phyloP scores from a whole-genome alignment of 2,113 vertebrate genomes.

The Pteronura brasiliensis region DNA sequence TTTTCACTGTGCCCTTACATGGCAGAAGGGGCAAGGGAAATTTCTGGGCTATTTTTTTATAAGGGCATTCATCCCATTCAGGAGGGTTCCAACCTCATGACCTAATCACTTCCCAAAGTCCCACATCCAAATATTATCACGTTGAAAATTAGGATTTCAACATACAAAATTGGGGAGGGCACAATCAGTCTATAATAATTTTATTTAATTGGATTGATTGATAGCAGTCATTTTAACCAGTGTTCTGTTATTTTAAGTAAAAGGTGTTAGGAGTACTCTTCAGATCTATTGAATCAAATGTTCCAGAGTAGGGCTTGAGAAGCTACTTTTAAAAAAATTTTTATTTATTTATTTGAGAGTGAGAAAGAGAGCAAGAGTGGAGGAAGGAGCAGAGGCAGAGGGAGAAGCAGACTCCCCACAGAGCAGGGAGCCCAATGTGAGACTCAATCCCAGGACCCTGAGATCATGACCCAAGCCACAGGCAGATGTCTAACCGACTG shows the following conservation, averaged over 20 bases:
- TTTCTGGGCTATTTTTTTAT: not conserved
- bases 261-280: not conserved
- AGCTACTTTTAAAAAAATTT: not conserved
- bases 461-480: too few relatives aligned
- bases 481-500: too few relatives aligned
- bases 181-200: not conserved
- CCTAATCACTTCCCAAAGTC: not conserved
- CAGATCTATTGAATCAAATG: not conserved
- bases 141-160: not conserved
- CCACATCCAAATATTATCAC: not conserved
- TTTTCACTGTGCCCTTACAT: not conserved
- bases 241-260: conserved; percentile 40
- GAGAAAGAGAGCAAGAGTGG: too few relatives aligned
- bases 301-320: not conserved
- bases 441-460: too few relatives aligned
- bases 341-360: too few relatives aligned
- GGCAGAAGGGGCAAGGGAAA: not conserved
- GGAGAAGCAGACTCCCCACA: too few relatives aligned
- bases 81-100: not conserved
- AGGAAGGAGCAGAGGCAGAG: too few relatives aligned
- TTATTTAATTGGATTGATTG: not conserved
- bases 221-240: not conserved
- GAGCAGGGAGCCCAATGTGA: too few relatives aligned
- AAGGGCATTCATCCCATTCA: not conserved
- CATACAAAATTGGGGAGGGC: not conserved